These are phyloP conservation scores for Pocillopora damicornis DNA, from an alignment of 64 coral and sea anemone genomes.

Conservation along the genomic window DNA sequence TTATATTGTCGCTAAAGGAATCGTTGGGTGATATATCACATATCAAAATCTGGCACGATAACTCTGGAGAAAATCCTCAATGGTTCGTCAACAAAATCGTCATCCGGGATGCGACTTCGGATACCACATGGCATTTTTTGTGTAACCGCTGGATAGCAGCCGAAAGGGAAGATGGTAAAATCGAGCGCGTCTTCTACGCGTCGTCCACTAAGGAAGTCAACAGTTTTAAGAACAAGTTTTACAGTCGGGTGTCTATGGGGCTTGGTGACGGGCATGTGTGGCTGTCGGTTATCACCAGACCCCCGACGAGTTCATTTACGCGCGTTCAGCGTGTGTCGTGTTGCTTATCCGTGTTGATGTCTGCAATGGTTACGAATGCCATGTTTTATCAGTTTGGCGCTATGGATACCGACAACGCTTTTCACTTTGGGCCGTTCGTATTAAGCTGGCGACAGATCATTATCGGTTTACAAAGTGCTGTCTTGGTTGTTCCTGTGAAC, in stretches of 20 bases:
- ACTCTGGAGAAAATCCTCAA: conserved; percentile 70
- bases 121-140: conserved; percentile 72
- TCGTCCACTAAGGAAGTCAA: conserved; percentile 65
- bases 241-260: conserved; percentile 55
- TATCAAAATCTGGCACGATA: conserved; percentile 78
- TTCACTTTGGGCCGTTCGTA: conserved; percentile 76
- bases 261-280: conserved; percentile 93
- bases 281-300: conserved; percentile 90
- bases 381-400: conserved; percentile 92
- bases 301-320: conserved; percentile 82
- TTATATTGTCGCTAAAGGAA: conserved; percentile 27
- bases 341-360: conserved; percentile 77
- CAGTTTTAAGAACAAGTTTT: conserved; percentile 91
- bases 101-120: conserved; percentile 58
- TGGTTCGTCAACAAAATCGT: conserved; percentile 76
- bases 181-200: conserved; percentile 66
- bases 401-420: conserved; percentile 59
- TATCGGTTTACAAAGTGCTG: conserved; percentile 84
- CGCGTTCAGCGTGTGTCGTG: conserved; percentile 85
- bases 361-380: conserved; percentile 86
- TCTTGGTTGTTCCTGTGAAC: conserved; percentile 84
- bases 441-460: conserved; percentile 65
- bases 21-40: conserved; percentile 49
- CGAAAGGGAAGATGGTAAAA: conserved; percentile 80
- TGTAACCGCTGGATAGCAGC: conserved; percentile 86